phyloP scores from a whole-genome alignment of 2,113 vertebrate genomes.

The Nicator chloris region DNA sequence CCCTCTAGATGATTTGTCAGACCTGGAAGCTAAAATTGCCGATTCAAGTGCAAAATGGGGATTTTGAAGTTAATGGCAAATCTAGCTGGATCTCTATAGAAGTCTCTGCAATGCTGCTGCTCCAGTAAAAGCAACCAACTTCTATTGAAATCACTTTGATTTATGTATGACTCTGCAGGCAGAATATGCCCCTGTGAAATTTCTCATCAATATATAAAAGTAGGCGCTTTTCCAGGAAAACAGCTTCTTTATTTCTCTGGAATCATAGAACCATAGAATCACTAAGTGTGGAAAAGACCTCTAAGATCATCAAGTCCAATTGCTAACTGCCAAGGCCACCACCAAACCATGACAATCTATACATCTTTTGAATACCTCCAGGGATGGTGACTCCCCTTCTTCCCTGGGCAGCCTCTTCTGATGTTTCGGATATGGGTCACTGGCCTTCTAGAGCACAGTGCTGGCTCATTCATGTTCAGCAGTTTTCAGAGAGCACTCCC shows the following conservation, averaged over 20 bases:
- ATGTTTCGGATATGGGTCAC: not conserved
- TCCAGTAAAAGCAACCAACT: not conserved
- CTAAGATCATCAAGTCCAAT: not conserved
- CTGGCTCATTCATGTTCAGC: not conserved
- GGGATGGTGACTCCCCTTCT: not conserved
- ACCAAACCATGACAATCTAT: not conserved
- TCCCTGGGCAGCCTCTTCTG: not conserved
- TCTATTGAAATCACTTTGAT: not conserved
- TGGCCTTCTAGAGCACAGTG: not conserved
- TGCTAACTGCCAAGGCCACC: not conserved
- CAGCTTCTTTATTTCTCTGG: not conserved
- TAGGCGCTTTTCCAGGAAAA: not conserved
- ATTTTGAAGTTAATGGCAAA: not conserved
- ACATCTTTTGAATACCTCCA: not conserved
- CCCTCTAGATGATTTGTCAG: not conserved
- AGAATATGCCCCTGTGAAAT: not conserved
- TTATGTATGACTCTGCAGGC: not conserved
- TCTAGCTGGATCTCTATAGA: not conserved
- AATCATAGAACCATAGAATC: not conserved
- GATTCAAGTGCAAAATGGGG: constrained; percentile 1
- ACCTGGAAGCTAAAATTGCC: not conserved
- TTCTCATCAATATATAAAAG: not conserved
- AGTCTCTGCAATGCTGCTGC: not conserved
- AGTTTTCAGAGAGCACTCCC: not conserved
- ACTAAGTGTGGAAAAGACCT: not conserved